phyloP scores from a whole-genome alignment of 1,140 invertebrate genomes.

The Drosophila ercepeae region DNA sequence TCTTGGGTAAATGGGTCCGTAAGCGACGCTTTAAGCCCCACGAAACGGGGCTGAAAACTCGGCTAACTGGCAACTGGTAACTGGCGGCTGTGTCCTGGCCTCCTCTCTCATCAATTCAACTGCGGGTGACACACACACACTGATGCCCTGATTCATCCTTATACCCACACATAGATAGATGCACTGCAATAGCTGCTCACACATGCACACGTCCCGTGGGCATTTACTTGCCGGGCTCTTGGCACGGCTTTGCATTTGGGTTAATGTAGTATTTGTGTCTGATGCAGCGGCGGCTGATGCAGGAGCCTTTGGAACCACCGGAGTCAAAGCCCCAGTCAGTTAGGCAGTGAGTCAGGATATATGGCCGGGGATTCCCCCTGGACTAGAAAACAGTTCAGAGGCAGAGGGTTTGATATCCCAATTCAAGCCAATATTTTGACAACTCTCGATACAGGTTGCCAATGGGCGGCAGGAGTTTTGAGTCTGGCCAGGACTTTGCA shows the following conservation, averaged over 20 bases:
- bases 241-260: conserved; percentile 77
- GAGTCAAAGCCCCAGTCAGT: conserved; percentile 26
- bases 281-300: conserved; percentile 32
- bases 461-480: not conserved
- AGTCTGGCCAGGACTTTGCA: not conserved
- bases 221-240: conserved; percentile 73
- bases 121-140: conserved; percentile 26
- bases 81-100: conserved; percentile 31
- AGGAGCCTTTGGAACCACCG: not conserved
- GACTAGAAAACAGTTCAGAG: conserved; percentile 4
- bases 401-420: not conserved
- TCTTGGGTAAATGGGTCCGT: conserved; percentile 9
- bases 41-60: conserved; percentile 4
- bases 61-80: conserved; percentile 24
- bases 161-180: conserved; percentile 5
- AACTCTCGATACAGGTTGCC: conserved; percentile 31
- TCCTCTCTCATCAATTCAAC: conserved; percentile 45
- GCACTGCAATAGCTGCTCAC: conserved; percentile 18
- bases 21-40: conserved; percentile 36
- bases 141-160: not conserved
- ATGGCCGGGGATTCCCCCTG: conserved; percentile 1
- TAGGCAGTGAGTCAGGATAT: conserved; percentile 23
- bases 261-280: conserved; percentile 80
- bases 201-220: conserved; percentile 55
- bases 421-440: conserved; percentile 27